Conservation (phyloP, 2,113 vertebrate genomes). For the Tringa solitaria region DNA sequence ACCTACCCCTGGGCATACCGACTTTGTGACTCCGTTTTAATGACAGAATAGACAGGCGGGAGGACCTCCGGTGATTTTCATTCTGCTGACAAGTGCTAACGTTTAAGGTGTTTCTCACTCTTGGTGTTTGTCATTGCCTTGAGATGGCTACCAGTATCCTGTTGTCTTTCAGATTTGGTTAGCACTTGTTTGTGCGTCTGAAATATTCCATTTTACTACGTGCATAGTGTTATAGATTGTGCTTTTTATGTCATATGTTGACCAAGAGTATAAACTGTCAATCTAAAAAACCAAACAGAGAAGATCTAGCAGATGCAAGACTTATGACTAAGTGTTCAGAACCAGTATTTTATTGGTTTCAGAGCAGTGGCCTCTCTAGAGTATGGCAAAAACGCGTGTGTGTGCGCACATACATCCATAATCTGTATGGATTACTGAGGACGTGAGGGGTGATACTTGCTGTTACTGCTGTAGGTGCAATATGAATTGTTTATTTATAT, state of each 20-base stretch:
- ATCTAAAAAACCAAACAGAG: background rate
- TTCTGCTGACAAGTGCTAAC: background rate
- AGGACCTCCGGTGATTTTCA: background rate
- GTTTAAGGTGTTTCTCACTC: background rate
- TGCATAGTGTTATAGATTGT: fast-evolving
- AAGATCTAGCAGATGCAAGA: background rate
- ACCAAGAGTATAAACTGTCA: background rate
- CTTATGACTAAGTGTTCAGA: background rate
- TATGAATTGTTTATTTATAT: background rate
- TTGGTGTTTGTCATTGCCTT: background rate
- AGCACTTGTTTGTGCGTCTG: background rate
- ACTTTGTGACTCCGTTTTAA: fast-evolving
- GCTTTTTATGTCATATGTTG: background rate
- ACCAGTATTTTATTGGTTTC: background rate
- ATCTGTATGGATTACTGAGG: background rate
- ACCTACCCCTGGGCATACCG: background rate
- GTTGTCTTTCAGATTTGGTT: background rate
- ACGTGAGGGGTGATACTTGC: background rate
- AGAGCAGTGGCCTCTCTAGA: background rate
- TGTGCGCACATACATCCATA: fast-evolving
- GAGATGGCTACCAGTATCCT: background rate
- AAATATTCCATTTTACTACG: background rate
- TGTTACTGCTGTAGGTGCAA: background rate
- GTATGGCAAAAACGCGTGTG: background rate
- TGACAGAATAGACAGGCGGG: background rate